These are phyloP conservation scores for Andrena dorsata DNA, from an alignment of 2,888 invertebrate genomes.

Conservation along the genomic window DNA sequence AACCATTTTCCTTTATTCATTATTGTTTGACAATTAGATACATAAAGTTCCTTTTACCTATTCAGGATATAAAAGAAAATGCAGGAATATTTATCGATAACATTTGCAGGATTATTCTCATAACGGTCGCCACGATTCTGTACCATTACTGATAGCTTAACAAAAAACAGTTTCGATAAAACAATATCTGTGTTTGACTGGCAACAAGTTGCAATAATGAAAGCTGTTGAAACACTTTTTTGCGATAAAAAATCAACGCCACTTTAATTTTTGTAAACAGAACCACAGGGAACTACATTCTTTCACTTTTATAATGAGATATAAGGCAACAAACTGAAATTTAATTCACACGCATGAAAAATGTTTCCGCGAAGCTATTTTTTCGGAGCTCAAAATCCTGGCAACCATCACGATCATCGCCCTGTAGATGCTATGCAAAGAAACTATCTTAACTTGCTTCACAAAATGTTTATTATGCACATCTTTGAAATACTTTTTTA, in stretches of 20 bases:
- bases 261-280: background rate
- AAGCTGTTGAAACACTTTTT: background rate
- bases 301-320: no score
- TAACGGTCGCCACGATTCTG: no score
- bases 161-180: no score
- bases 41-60: background rate
- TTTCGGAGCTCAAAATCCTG: background rate
- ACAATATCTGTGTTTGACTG: no score
- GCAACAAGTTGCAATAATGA: background rate
- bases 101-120: conserved; percentile 1
- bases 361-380: background rate
- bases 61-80: background rate
- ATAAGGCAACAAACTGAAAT: no score
- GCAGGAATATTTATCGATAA: conserved; percentile 18
- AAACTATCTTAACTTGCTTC: conserved; percentile 25
- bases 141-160: no score
- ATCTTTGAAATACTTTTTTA: conserved; percentile 45
- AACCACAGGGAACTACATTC: background rate
- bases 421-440: background rate
- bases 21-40: background rate
- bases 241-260: background rate
- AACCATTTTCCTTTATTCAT: background rate
- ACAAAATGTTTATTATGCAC: conserved; percentile 66
- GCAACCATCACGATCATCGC: background rate
- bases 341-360: background rate